Evolutionary conservation across 2,797 vertebrate species (phyloP).

Genomic region (Spinus olivaceus): DNA sequence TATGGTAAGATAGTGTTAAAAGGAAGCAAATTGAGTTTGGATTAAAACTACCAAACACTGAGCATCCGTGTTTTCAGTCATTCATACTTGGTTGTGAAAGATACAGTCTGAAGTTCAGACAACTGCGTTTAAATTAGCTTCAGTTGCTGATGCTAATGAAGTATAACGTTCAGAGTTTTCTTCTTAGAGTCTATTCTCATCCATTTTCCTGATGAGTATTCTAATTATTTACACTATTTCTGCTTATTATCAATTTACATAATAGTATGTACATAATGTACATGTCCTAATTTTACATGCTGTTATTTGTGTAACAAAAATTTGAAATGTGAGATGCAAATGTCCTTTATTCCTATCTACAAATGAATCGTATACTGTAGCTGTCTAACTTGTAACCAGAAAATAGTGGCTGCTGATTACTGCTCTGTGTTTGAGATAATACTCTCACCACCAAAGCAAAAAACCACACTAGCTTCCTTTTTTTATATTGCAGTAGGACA

Average conservation of each 20-base stretch:
- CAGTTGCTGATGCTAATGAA: neutral
- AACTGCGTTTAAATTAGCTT: neutral
- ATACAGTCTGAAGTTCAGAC: neutral
- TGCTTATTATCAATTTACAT: neutral
- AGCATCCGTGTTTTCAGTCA: neutral
- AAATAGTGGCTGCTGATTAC: neutral
- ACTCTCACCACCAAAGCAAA: accelerated
- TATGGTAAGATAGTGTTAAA: neutral
- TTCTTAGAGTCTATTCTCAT: neutral
- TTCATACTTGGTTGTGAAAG: neutral
- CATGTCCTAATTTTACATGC: neutral
- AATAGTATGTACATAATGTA: neutral
- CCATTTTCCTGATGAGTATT: neutral
- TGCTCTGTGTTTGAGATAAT: neutral
- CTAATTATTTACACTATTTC: neutral
- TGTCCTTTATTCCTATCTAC: neutral
- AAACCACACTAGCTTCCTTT: neutral
- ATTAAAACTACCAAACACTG: neutral
- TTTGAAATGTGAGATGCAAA: neutral
- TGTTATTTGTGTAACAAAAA: neutral
- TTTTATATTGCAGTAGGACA: neutral
- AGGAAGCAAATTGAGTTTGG: slow-evolving; percentile 32
- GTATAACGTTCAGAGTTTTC: neutral
- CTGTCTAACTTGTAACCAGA: neutral
- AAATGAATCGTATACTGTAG: neutral